Base-by-base conservation (phyloP, 1,140 invertebrate genomes). In the Druon quercuslanigerum region DNA sequence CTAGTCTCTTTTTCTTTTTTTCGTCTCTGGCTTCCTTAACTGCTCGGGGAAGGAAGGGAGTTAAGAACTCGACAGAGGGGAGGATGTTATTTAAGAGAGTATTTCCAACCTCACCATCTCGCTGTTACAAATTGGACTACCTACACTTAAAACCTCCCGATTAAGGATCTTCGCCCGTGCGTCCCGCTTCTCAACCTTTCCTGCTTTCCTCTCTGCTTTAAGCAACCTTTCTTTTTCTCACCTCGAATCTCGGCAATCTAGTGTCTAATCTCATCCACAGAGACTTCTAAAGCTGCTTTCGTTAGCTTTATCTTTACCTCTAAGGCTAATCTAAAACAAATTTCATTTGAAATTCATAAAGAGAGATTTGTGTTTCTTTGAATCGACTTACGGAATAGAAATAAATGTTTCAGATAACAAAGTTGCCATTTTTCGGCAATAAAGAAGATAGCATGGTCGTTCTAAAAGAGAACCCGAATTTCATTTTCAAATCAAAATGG, bases 131-230 rank as follows among this genome's bases (percentile, higher is more conserved):
- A 66, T 66, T 66, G 60, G 60, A 66, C 60, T 66, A 66, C 25
- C 60, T 66, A 40, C 20, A 66, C 60, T 66, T 66, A 66, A 66
- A 66, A 66, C 25, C 60, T 66, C 60, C 60, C 60, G 60, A 66
- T 66, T 66, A 66, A 66, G 60, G 25, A 66, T 66, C 60, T 66
- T 66, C 25, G 60, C 60, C 60, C 40, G 60, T 46, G 13, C 60
- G 60, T 66, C 25, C 60, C 13, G 60, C 40, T 66, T 40, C 60
- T 66, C 60, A 66, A 46, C 25, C 6, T 40, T 33, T 46, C 12
- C 16, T 33, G 8, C 60, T 57, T 57, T 57, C 9, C 60, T 46
- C 60, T 33, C 40, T 66, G 40, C 33, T 66, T 66, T 66, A 16
- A 46, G 60, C 20, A 40, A 40, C 20, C 25, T 40, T 66, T 66